Evolutionary conservation across 1,140 invertebrate species (phyloP).

Genomic region (Drosophila trapezifrons): DNA sequence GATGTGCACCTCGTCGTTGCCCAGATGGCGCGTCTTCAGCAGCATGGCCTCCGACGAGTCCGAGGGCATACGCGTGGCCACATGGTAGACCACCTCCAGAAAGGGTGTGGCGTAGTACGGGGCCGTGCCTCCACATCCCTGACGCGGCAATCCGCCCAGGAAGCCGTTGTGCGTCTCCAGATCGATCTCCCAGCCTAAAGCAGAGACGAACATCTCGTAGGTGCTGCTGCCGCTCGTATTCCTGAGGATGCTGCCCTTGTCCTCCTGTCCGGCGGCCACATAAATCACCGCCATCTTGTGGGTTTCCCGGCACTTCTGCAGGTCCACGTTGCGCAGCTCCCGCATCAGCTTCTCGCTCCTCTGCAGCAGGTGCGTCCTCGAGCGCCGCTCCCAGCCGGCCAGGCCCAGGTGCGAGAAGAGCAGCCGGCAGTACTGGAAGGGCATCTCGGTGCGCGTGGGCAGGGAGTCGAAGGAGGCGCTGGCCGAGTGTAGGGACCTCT

Average conservation of each 20-base stretch:
- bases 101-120: conserved; percentile 98
- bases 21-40: conserved; percentile 97
- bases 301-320: conserved; percentile 96
- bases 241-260: conserved; percentile 95
- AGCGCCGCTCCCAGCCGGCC: conserved; percentile 94
- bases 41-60: conserved; percentile 93
- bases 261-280: conserved; percentile 98
- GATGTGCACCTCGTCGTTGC: conserved; percentile 99
- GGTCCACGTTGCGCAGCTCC: conserved; percentile 96
- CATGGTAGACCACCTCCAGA: conserved; percentile 96
- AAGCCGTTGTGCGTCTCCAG: conserved; percentile 98
- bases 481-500: conserved; percentile 64
- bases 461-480: conserved; percentile 75
- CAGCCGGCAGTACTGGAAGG: conserved; percentile 93
- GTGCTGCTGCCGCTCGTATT: conserved; percentile 93
- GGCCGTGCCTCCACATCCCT: conserved; percentile 95
- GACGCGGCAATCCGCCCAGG: conserved; percentile 95
- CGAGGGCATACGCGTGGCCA: conserved; percentile 98
- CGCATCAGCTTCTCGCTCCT: conserved; percentile 95
- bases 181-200: conserved; percentile 98
- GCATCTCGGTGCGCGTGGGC: conserved; percentile 68
- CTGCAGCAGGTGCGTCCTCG: conserved; percentile 93
- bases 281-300: conserved; percentile 99
- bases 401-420: conserved; percentile 96
- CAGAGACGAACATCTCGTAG: conserved; percentile 97